phyloP scores from a whole-genome alignment of 2,888 invertebrate species.

The Oligia latruncula region DNA sequence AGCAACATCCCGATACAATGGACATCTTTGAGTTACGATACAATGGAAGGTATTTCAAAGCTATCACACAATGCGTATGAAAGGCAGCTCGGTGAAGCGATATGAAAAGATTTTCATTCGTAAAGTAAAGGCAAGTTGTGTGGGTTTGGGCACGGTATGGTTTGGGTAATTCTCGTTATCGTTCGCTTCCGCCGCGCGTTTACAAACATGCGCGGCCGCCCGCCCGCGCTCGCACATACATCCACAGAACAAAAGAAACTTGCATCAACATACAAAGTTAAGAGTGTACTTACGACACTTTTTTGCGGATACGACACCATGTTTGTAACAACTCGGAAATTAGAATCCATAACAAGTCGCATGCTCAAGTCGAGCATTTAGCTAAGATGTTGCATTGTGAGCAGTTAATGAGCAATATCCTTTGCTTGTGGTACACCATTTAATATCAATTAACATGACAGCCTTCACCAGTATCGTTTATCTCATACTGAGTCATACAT shows the following conservation, averaged over 20 bases:
- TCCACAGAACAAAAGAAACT: constrained; percentile 51
- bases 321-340: constrained; percentile 50
- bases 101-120: constrained; percentile 27
- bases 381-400: constrained; percentile 25
- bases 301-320: constrained; percentile 45
- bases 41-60: constrained; percentile 47
- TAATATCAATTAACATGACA: neutral
- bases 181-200: constrained; percentile 60
- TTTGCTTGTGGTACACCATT: constrained; percentile 8
- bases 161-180: constrained; percentile 44
- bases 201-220: constrained; percentile 50
- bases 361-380: constrained; percentile 2
- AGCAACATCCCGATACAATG: constrained; percentile 38
- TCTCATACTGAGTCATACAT: neutral
- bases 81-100: constrained; percentile 18
- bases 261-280: constrained; percentile 32
- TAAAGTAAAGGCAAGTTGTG: constrained; percentile 16
- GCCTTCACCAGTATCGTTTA: neutral
- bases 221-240: constrained; percentile 11
- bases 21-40: constrained; percentile 35
- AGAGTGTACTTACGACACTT: constrained; percentile 16
- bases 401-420: constrained; percentile 4
- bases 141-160: neutral
- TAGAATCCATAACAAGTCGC: constrained; percentile 50
- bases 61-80: constrained; percentile 37